Base-by-base conservation (phyloP, 2,113 vertebrate species). In the Dasyurus viverrinus region DNA sequence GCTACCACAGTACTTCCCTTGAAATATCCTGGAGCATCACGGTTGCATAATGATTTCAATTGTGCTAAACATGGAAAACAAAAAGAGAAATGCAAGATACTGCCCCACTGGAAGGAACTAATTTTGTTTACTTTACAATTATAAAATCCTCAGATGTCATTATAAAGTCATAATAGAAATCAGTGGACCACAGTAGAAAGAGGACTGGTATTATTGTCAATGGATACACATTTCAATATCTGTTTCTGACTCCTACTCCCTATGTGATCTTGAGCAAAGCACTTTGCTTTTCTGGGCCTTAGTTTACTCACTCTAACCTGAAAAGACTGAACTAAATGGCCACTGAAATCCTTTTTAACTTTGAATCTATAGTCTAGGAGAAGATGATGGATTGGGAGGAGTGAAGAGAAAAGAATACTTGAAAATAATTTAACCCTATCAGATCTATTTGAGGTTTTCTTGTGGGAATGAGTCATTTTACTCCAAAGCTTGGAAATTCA, bases 11-110 rank as follows among this genome's bases (percentile, higher is more conserved):
- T 94, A 96, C 47, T n/a, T 91, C 52, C 93, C 10, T 95, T 96
- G 93, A 53, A 94, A 89, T 96, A 96, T 95, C 48, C 95, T 96
- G 92, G 57, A 92, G 76, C 94, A 47, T 92, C 95, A 54, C 55
- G 57, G 89, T 47, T 68, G 9, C 84, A 11, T 90, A 22, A 93
- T 94, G 93, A 94, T 53, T 90, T 89, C 16, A 94, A 89, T 93
- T 90, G 24, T 91, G 12, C 53, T 94, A 91, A 42, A 95, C 91
- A 30, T 84, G 6, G 84, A 60, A 95, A 8, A 57, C n/a, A 60
- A 90, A 95, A 90, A 91, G 90, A 95, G 26, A n/a, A 42, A 24
- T 91, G 19, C 14, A 54, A 52, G 42, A 19, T 76, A 36, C 14
- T 19, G 14, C 1, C 25, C 26, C 26, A 30, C 10, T 52, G n/a